phyloP scores from a whole-genome alignment of 1,140 invertebrate species.

The Lordiphosa mommai region DNA sequence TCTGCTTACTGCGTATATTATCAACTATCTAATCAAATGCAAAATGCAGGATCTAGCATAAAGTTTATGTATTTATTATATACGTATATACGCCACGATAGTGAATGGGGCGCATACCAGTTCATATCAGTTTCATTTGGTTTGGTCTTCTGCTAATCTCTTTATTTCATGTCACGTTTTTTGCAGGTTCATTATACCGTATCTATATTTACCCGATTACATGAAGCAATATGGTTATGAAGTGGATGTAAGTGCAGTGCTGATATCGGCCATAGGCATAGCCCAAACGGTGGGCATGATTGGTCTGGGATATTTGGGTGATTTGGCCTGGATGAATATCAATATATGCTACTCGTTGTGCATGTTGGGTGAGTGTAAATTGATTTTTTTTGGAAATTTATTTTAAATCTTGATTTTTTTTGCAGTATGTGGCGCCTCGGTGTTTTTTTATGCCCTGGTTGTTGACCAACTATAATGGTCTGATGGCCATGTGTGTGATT shows the following conservation, averaged over 20 bases:
- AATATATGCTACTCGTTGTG: constrained; percentile 89
- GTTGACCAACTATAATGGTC: constrained; percentile 82
- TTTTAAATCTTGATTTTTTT: no score
- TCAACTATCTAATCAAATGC: no score
- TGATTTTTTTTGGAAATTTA: no score
- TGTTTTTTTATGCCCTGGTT: constrained; percentile 87
- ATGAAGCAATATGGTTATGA: constrained; percentile 83
- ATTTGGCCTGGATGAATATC: constrained; percentile 91
- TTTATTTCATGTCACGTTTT: constrained; percentile 1
- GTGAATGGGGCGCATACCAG: neutral
- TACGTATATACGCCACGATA: no score
- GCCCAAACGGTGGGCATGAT: constrained; percentile 95
- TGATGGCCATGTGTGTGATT: constrained; percentile 82
- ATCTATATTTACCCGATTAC: constrained; percentile 91
- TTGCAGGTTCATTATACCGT: constrained; percentile 89
- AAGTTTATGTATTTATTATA: no score
- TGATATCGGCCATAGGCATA: constrained; percentile 91
- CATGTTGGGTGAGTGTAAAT: constrained; percentile 83
- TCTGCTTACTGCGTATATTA: no score
- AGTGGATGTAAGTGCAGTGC: constrained; percentile 86
- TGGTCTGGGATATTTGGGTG: constrained; percentile 92
- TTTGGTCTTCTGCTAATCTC: constrained; percentile 12
- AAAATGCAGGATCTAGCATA: no score
- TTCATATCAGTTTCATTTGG: constrained; percentile 3
- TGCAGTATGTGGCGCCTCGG: constrained; percentile 85